Conservation (phyloP, 2,888 invertebrate genomes). For the Nomada ruficornis region DNA sequence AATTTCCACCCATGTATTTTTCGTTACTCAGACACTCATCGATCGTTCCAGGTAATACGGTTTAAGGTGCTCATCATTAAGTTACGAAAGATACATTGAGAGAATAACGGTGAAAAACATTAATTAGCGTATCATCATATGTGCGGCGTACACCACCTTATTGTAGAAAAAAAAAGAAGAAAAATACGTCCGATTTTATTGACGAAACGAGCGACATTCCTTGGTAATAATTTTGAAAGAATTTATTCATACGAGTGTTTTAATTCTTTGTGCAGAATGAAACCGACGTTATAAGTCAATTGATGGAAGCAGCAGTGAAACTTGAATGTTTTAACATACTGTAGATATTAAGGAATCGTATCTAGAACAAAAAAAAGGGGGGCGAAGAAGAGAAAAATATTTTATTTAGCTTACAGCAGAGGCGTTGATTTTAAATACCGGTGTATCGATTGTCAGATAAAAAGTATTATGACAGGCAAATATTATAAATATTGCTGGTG, state of each 20-base stretch:
- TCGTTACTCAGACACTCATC: no score
- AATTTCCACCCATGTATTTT: no score
- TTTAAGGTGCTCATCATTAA: slow-evolving; percentile 51
- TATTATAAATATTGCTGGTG: not conserved
- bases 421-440: slow-evolving; percentile 6
- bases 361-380: not conserved
- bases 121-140: not conserved
- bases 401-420: not conserved
- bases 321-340: slow-evolving; percentile 50
- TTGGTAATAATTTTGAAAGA: slow-evolving; percentile 47
- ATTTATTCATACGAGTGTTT: slow-evolving; percentile 49
- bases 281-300: slow-evolving; percentile 41
- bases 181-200: slow-evolving; percentile 13
- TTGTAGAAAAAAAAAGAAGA: slow-evolving; percentile 20
- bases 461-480: not conserved
- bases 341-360: not conserved
- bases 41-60: slow-evolving; percentile 27
- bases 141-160: slow-evolving; percentile 11
- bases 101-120: not conserved
- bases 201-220: slow-evolving; percentile 56
- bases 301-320: slow-evolving; percentile 42
- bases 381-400: no score
- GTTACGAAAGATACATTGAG: not conserved
- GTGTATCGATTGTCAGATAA: not conserved
- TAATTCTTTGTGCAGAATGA: slow-evolving; percentile 13